A percentile compares a stretch with the other conserved stretches of the same genome.
phyloP scores from a whole-genome alignment of 2,888 invertebrate genomes.

The Tetragonisca angustula region DNA sequence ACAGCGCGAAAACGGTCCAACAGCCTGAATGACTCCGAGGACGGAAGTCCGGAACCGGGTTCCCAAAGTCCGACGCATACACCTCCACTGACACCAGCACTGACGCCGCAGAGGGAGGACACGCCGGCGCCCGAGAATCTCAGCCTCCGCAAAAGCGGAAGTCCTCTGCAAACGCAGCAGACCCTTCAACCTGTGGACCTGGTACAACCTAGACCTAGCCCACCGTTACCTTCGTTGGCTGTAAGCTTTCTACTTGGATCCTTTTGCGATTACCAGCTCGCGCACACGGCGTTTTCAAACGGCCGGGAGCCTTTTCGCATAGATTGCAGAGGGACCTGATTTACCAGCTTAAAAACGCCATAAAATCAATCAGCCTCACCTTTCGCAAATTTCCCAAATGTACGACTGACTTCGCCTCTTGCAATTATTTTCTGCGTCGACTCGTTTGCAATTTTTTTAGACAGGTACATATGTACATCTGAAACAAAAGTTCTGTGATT shows the following conservation, averaged over 20 bases:
- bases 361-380: not conserved
- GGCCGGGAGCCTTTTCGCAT: not conserved
- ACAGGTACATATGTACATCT: not conserved
- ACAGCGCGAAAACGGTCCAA: conserved; percentile 74
- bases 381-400: not conserved
- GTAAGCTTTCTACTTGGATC: conserved; percentile 62
- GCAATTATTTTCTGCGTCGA: not conserved
- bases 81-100: conserved; percentile 78
- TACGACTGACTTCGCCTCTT: not conserved
- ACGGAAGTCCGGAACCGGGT: conserved; percentile 79
- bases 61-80: conserved; percentile 81
- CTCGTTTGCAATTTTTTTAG: not conserved
- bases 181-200: conserved; percentile 78
- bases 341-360: not conserved
- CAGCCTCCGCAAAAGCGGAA: conserved; percentile 89
- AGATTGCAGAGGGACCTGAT: not conserved
- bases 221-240: conserved; percentile 78
- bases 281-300: not conserved
- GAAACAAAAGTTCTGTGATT: not conserved
- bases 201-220: conserved; percentile 80
- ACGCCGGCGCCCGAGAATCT: conserved; percentile 91
- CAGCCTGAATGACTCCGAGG: conserved; percentile 80
- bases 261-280: not conserved
- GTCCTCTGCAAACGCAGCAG: conserved; percentile 81
- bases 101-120: conserved; percentile 79